phyloP scores from a whole-genome alignment of 2,797 vertebrate genomes.

The Discoglossus pictus region DNA sequence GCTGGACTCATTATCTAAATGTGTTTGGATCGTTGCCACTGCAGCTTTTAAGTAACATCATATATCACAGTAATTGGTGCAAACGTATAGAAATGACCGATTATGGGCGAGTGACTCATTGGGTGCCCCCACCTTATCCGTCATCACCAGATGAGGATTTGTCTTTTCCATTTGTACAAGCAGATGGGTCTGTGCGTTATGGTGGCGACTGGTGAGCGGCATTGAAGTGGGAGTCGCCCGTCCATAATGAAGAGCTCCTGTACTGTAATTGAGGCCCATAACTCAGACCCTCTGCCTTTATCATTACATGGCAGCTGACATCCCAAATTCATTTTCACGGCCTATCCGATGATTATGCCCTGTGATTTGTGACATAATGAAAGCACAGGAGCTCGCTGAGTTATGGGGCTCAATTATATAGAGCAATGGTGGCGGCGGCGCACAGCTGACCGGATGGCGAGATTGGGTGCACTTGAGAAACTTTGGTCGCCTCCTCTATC shows the following conservation, averaged over 20 bases:
- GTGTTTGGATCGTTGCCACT: constrained; percentile 33
- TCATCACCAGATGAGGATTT: constrained; percentile 35
- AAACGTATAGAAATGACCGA: constrained; percentile 48
- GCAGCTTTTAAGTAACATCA: constrained; percentile 44
- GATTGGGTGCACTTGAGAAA: constrained; percentile 12
- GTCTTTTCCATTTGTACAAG: constrained; percentile 30
- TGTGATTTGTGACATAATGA: constrained; percentile 39
- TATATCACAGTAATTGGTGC: constrained; percentile 48
- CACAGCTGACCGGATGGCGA: constrained; percentile 17
- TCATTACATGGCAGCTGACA: constrained; percentile 47
- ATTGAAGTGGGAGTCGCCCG: constrained; percentile 26
- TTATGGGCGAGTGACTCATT: constrained; percentile 41
- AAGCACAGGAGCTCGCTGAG: constrained; percentile 12
- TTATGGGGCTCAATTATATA: constrained; percentile 29
- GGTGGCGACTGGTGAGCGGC: constrained; percentile 4
- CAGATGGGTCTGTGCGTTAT: constrained; percentile 14
- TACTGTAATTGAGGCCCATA: constrained; percentile 44
- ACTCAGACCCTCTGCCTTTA: constrained; percentile 43
- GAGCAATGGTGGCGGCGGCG: constrained; percentile 1
- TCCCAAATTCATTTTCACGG: constrained; percentile 48
- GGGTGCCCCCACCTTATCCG: constrained; percentile 29
- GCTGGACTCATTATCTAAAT: constrained; percentile 42
- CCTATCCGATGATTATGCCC: constrained; percentile 25
- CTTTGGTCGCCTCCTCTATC: no score
- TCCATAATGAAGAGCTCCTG: constrained; percentile 34